Evolutionary conservation across 2,888 invertebrate species (phyloP), one percentile per base, ranked within the genome.

Genomic region (Pristionchus exspectatus): DNA sequence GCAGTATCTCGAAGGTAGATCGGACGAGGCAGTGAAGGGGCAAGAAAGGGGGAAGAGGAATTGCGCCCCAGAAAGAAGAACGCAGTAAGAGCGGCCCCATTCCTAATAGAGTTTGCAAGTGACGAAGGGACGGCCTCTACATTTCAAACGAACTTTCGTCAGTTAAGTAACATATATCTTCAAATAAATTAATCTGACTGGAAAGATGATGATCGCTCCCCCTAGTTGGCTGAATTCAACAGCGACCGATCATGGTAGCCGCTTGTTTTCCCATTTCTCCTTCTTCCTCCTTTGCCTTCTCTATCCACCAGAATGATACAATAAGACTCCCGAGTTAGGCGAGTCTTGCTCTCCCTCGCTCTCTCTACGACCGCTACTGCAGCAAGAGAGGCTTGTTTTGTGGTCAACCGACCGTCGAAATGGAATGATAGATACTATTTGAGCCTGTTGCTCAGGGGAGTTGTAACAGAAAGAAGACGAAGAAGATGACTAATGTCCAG

Each of bases 1-100:
- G 33, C 74, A 54, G 81, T 81, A 81, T 81, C 81, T 81, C 81
- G 81, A 81, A 81, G 81, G 81, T 81, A 81, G 50, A 81, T 81
- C 81, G 27, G 81, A 27, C 30, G 81, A 81, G 50, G 27, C n/a
- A 81, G 81, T 5, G 27, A 54, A 44, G 38, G 44, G 44, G 10
- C 27, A 50, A 21, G 81, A 81, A 27, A 44, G 44, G 81, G 16
- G 38, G 81, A 81, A 33, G 33, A 7, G 38, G 27, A 81, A 81
- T 54, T 81, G 50, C 24, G 24, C 54, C n/a, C 38, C 38, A 50
- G 74, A 50, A 50, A 50, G 44, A 81, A 81, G 81, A 81, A 81
- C 81, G 63, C 63, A 44, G 18, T 9, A 18, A 77, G 16, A 50
- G 27, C 38, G 21, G 38, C 69, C 7, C 16, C 74, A 33, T 74